Base-by-base conservation (phyloP, 2,888 invertebrate species). In the Cheilosia variabilis region DNA sequence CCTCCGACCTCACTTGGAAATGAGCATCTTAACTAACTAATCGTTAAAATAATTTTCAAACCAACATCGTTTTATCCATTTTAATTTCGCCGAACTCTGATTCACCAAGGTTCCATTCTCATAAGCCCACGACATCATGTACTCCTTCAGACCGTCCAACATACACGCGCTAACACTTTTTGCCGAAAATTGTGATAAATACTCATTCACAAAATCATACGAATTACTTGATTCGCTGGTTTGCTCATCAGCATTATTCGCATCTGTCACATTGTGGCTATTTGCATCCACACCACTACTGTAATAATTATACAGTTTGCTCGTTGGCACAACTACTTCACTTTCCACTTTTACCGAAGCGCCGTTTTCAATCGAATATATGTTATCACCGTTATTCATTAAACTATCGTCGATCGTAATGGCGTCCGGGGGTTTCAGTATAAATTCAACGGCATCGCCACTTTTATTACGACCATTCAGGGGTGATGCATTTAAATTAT, bases 111-210 rank as follows among this genome's bases (percentile, higher is more conserved):
- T 90, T 41, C 91, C 91, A 89, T 92, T 92, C 0, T 87, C 62
- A 87, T 84, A 77, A 3, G 88, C 82, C 92, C 91, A 92, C 88
- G 89, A 89, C 34, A 89, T 75, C 9, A 91, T 87, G 43, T 88
- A 71, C 4, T 87, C 87, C 57, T 91, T 91, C 0, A 91, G 65
- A 4, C 81, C 77, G 60, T 90, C 89, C 87, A 91, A 73, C 37
- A 91, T 87, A 60, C 91, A 91, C 1, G 71, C 86, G 19, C 89
- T 88, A 0, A 86, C 87, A 2, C 58, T 71, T n/a, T 58, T 71
- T 5, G 71, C 27, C 7, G 71, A 55, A n/a, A 62, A 72, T 37
- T 73, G 66, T 1, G 78, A 4, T 34, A 78, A 17, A 53, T 69
- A 82, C 41, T 87, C 82, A 3, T 77, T 63, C 5, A 72, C 63